Percentiles rank a stretch among this genome's conserved stretches.
These are phyloP conservation scores for Adrianichthys oophorus DNA, from an alignment of 2,797 vertebrate species.

Conservation along the genomic window DNA sequence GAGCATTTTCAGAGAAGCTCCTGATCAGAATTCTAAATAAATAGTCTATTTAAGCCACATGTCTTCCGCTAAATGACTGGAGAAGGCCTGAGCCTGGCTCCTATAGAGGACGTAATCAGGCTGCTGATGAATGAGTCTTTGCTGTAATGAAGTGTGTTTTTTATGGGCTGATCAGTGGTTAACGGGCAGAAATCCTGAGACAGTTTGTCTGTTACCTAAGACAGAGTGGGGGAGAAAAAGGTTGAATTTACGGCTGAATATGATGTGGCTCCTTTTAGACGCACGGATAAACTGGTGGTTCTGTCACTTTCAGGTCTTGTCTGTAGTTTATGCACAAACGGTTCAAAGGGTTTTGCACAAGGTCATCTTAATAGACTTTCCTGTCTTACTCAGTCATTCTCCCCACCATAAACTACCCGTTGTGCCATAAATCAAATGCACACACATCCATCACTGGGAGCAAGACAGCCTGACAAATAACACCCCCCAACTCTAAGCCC, in stretches of 20 bases:
- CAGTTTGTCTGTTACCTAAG: slow-evolving; percentile 31
- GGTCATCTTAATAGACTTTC: slow-evolving; percentile 63
- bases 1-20: slow-evolving; percentile 44
- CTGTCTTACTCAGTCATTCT: slow-evolving; percentile 42
- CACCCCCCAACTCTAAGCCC: slow-evolving; percentile 52
- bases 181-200: slow-evolving; percentile 58
- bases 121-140: slow-evolving; percentile 66
- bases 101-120: slow-evolving; percentile 46
- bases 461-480: slow-evolving; percentile 63
- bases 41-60: slow-evolving; percentile 49
- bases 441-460: slow-evolving; percentile 62
- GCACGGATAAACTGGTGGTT: slow-evolving; percentile 7
- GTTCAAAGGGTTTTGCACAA: slow-evolving; percentile 50
- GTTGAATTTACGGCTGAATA: background rate
- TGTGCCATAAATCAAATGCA: slow-evolving; percentile 57
- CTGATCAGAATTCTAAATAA: slow-evolving; percentile 64
- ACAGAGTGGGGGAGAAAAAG: background rate
- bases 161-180: slow-evolving; percentile 60
- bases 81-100: slow-evolving; percentile 35
- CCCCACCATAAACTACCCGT: slow-evolving; percentile 24
- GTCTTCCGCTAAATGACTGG: slow-evolving; percentile 45
- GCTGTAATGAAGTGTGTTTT: slow-evolving; percentile 76
- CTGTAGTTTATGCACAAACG: slow-evolving; percentile 28
- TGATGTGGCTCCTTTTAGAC: background rate
- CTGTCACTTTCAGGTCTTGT: slow-evolving; percentile 40